phyloP scores from a whole-genome alignment of 2,888 invertebrate genomes.

The Tanaodytes sp. region DNA sequence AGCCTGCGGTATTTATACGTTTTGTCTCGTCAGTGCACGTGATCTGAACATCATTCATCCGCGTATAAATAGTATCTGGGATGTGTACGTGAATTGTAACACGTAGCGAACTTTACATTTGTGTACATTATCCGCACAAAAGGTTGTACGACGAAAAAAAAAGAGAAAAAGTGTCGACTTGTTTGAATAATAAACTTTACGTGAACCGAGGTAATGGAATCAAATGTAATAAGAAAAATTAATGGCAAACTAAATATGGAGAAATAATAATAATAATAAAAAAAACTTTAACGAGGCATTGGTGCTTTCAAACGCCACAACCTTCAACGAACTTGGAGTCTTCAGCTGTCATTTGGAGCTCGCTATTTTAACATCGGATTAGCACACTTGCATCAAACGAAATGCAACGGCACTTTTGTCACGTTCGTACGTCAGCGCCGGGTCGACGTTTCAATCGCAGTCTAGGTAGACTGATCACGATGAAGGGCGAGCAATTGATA shows the following conservation, averaged over 20 bases:
- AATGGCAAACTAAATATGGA: too few species aligned
- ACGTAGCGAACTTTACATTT: constrained; percentile 16
- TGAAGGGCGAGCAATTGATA: constrained; percentile 59
- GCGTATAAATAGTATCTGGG: constrained; percentile 35
- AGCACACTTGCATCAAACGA: constrained; percentile 46
- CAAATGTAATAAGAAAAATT: too few species aligned
- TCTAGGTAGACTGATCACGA: constrained; percentile 52
- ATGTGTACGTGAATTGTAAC: constrained; percentile 34
- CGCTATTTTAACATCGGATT: constrained; percentile 49
- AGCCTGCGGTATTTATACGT: constrained; percentile 36
- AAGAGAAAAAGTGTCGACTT: neutral
- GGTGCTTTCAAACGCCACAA: constrained; percentile 19
- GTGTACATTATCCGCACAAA: constrained; percentile 24
- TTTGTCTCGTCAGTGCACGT: constrained; percentile 24
- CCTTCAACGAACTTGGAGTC: constrained; percentile 34
- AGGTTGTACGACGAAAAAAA: constrained; percentile 1
- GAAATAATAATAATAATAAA: too few species aligned
- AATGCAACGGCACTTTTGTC: constrained; percentile 36
- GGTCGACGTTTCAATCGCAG: constrained; percentile 50
- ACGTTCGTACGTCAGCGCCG: constrained; percentile 23
- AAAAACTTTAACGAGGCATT: constrained; percentile 1
- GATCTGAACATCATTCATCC: constrained; percentile 39
- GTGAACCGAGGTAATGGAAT: too few species aligned
- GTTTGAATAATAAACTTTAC: constrained; percentile 25
- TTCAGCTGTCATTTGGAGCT: constrained; percentile 36